Conservation (phyloP, 1,140 invertebrate genomes). For the Steinernema feltiae region DNA sequence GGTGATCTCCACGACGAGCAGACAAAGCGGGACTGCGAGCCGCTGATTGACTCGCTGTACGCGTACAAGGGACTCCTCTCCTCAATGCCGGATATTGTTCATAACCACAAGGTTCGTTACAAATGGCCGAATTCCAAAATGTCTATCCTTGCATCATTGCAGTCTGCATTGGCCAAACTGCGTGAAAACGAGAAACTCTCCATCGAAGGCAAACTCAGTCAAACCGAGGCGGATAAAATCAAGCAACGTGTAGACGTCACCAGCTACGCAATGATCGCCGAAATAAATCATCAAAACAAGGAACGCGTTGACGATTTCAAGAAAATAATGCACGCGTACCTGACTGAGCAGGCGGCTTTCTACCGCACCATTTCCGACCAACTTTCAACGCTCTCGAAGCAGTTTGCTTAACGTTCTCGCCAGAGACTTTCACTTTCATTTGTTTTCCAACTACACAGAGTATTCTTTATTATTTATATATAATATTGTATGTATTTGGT, state of each 20-base stretch:
- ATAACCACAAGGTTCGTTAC: slow-evolving; percentile 81
- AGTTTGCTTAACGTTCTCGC: slow-evolving; percentile 24
- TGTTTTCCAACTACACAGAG: background rate
- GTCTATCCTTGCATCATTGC: no score
- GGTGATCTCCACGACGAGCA: slow-evolving; percentile 81
- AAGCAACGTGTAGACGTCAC: slow-evolving; percentile 77
- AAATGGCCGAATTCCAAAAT: no score
- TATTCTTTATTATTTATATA: no score
- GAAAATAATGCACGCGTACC: slow-evolving; percentile 74
- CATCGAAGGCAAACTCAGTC: slow-evolving; percentile 75
- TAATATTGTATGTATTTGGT: no score
- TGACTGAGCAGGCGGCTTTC: slow-evolving; percentile 80
- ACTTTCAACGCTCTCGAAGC: slow-evolving; percentile 36
- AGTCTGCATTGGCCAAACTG: slow-evolving; percentile 77
- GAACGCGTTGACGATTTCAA: slow-evolving; percentile 81
- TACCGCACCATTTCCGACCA: slow-evolving; percentile 70
- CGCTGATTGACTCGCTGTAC: slow-evolving; percentile 78
- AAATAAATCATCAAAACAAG: slow-evolving; percentile 83
- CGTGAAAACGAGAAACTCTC: slow-evolving; percentile 77
- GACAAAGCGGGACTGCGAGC: slow-evolving; percentile 80
- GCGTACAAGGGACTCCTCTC: slow-evolving; percentile 85
- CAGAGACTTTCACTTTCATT: slow-evolving; percentile 28
- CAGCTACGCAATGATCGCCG: slow-evolving; percentile 82
- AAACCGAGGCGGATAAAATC: slow-evolving; percentile 72
- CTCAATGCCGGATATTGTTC: slow-evolving; percentile 77